These are phyloP conservation scores for Corythornis cristatus DNA, from an alignment of 2,113 vertebrate species.

Conservation along the genomic window DNA sequence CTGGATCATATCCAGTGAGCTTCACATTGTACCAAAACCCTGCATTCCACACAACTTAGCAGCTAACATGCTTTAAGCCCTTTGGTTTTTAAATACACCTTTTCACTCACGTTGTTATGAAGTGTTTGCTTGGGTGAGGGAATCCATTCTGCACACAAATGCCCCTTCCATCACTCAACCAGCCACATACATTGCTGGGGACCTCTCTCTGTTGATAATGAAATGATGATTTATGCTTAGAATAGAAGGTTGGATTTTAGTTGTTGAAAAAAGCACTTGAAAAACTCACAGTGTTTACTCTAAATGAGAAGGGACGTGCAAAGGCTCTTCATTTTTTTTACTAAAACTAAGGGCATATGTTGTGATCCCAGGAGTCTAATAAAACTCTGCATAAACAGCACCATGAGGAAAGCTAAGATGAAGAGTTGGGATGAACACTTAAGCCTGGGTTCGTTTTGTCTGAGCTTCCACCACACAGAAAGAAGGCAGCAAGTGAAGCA, in stretches of 20 bases:
- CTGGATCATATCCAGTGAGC: slow-evolving; percentile 53
- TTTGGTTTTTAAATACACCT: slow-evolving; percentile 40
- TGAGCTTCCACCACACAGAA: slow-evolving; percentile 22
- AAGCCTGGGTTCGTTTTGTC: not conserved
- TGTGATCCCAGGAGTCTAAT: slow-evolving; percentile 56
- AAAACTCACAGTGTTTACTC: slow-evolving; percentile 37
- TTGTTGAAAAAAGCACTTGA: slow-evolving; percentile 36
- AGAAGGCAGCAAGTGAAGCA: slow-evolving; percentile 16
- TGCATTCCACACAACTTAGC: slow-evolving; percentile 19
- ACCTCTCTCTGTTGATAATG: slow-evolving; percentile 59
- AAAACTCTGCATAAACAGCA: slow-evolving; percentile 60
- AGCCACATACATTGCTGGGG: not conserved
- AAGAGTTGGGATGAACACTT: slow-evolving; percentile 36
- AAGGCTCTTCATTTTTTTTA: slow-evolving; percentile 38
- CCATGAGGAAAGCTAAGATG: slow-evolving; percentile 39
- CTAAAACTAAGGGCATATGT: slow-evolving; percentile 38
- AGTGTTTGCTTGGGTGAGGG: slow-evolving; percentile 46
- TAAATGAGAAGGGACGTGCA: slow-evolving; percentile 22
- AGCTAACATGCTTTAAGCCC: slow-evolving; percentile 35
- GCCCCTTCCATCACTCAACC: slow-evolving; percentile 17
- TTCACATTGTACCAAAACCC: slow-evolving; percentile 66
- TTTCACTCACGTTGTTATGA: slow-evolving; percentile 42
- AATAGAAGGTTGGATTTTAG: not conserved
- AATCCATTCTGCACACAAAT: slow-evolving; percentile 12
- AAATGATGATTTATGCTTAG: slow-evolving; percentile 44